Percentiles rank a stretch among this genome's conserved stretches.
Evolutionary conservation across 1,140 invertebrate genomes (phyloP).

Genomic region (Chelonus insularis): DNA sequence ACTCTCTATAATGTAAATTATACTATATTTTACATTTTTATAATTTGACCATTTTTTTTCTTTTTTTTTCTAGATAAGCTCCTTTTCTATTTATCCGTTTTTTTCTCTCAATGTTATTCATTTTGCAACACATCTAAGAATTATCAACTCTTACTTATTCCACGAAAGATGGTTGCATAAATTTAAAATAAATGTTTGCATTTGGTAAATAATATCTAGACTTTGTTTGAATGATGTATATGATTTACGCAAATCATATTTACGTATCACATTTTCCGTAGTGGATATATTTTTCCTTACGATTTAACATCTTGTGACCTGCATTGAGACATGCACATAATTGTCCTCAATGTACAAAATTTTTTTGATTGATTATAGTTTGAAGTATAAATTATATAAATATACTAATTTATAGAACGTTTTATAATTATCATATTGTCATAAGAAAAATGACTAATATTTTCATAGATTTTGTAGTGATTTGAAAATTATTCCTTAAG

Average conservation of each 20-base stretch:
- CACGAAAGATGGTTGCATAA: slow-evolving; percentile 25
- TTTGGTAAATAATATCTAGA: slow-evolving; percentile 17
- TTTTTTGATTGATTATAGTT: no score
- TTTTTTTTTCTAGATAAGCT: background rate
- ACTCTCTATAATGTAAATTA: slow-evolving; percentile 2
- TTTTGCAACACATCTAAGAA: background rate
- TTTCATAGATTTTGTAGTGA: no score
- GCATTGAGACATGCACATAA: no score
- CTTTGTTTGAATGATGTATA: background rate
- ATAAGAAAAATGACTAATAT: no score
- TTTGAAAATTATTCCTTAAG: no score
- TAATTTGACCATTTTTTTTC: background rate
- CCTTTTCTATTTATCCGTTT: background rate
- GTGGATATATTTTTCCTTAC: no score
- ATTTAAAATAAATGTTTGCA: slow-evolving; percentile 21
- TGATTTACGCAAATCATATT: background rate
- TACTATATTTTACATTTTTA: background rate
- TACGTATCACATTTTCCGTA: background rate
- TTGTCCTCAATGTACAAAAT: no score
- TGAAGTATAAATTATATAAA: no score
- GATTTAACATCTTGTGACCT: no score
- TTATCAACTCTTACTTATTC: slow-evolving; percentile 16
- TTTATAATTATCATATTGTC: no score
- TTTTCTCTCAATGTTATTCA: background rate
- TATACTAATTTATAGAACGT: no score